Conservation (phyloP, 2,888 invertebrate species). For the Sarcophaga caerulescens region DNA sequence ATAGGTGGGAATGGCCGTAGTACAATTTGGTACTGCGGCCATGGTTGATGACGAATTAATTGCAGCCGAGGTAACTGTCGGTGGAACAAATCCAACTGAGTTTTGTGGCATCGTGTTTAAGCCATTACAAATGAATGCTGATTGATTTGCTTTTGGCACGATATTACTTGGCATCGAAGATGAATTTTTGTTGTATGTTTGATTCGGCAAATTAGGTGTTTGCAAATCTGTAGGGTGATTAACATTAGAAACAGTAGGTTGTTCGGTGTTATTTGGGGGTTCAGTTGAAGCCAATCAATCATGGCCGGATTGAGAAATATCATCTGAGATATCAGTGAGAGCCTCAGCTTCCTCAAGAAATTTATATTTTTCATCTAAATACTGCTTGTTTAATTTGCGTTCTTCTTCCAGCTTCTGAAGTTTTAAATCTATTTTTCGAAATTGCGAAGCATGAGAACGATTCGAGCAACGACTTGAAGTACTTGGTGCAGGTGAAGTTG, state of each 20-base stretch:
- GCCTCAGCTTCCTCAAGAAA: slow-evolving; percentile 43
- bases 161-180: not conserved
- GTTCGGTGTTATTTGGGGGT: not conserved
- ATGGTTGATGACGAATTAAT: slow-evolving; percentile 14
- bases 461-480: not conserved
- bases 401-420: slow-evolving; percentile 38
- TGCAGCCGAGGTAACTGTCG: slow-evolving; percentile 2
- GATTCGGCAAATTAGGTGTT: not conserved
- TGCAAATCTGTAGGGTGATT: slow-evolving; percentile 1
- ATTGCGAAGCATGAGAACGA: slow-evolving; percentile 13
- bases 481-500: slow-evolving; percentile 5
- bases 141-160: not conserved
- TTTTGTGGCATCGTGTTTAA: not conserved
- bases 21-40: slow-evolving; percentile 35
- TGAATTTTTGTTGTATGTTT: not conserved
- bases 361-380: slow-evolving; percentile 43
- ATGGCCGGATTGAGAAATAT: slow-evolving; percentile 29
- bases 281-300: slow-evolving; percentile 13
- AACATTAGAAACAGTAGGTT: not conserved
- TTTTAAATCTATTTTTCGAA: slow-evolving; percentile 16
- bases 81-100: not conserved
- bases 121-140: not conserved
- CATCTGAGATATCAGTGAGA: slow-evolving; percentile 21
- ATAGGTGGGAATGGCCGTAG: not conserved
- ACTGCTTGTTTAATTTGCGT: slow-evolving; percentile 14